phyloP scores from a whole-genome alignment of 2,888 invertebrate species.

The Patella caerulea region DNA sequence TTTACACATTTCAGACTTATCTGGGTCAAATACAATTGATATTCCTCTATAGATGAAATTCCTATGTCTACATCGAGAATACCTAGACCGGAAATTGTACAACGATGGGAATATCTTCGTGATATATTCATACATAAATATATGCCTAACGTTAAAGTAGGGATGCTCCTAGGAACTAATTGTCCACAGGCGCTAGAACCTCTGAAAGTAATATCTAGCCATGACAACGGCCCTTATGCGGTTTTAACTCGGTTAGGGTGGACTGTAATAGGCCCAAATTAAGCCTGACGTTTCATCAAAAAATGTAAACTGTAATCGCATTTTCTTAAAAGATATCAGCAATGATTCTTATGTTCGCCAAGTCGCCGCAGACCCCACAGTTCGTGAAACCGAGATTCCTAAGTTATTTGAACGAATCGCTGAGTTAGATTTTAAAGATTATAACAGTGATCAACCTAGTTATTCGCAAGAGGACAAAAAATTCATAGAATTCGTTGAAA shows the following conservation, averaged over 20 bases:
- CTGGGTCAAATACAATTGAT: too few relatives aligned
- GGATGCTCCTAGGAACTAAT: background rate
- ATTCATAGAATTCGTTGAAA: constrained; percentile 18
- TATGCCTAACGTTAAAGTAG: too few relatives aligned
- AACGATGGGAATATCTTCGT: too few relatives aligned
- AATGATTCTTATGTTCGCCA: background rate
- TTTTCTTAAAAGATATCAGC: background rate
- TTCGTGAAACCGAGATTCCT: background rate
- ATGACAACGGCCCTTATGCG: constrained; percentile 4
- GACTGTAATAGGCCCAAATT: background rate
- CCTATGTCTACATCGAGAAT: too few relatives aligned
- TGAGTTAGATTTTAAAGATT: background rate
- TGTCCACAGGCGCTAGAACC: background rate
- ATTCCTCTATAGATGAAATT: too few relatives aligned
- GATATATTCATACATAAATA: too few relatives aligned
- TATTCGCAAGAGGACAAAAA: constrained; percentile 20
- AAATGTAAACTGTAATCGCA: background rate
- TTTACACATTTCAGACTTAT: too few relatives aligned
- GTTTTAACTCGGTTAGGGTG: background rate
- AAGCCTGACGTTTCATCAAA: background rate
- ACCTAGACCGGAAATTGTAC: too few relatives aligned
- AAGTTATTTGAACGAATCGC: background rate
- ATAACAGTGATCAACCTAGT: background rate
- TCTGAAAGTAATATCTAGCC: background rate
- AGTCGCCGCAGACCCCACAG: background rate